phyloP scores from a whole-genome alignment of 2,113 vertebrate genomes.

The Columbina picui region DNA sequence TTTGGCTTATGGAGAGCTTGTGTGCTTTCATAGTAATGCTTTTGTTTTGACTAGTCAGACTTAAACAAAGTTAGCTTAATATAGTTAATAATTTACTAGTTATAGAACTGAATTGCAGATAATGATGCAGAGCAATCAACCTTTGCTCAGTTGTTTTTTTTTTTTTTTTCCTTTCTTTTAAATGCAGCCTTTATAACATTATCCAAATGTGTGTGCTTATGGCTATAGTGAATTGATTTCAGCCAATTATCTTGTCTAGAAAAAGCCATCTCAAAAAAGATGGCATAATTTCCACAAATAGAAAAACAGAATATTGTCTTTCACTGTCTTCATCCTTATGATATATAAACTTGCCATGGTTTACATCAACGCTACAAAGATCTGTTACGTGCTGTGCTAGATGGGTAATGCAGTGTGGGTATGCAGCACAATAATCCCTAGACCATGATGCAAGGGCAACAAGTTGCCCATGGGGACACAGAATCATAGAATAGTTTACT shows the following conservation, averaged over 20 bases:
- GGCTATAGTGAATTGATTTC: neutral
- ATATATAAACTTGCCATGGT: neutral
- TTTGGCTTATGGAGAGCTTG: neutral
- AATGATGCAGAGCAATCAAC: constrained; percentile 38
- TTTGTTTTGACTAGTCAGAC: neutral
- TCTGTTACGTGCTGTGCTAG: fast-evolving
- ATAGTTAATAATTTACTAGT: constrained; percentile 52
- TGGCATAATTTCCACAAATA: neutral
- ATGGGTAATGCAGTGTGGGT: fast-evolving
- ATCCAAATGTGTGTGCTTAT: neutral
- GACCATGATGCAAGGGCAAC: neutral
- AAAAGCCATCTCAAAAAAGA: neutral
- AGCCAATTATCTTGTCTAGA: neutral
- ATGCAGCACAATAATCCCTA: neutral
- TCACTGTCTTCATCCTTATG: neutral
- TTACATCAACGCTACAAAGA: neutral
- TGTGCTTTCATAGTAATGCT: neutral
- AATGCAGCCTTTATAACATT: neutral
- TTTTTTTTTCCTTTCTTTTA: neutral
- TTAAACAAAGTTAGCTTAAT: constrained; percentile 1
- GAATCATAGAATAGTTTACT: too few species aligned
- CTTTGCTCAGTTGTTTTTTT: neutral
- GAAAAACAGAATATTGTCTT: neutral
- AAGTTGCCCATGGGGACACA: fast-evolving
- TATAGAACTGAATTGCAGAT: constrained; percentile 17